Conservation (phyloP, 2,888 invertebrate species). For the Caradrina clavipalpis region DNA sequence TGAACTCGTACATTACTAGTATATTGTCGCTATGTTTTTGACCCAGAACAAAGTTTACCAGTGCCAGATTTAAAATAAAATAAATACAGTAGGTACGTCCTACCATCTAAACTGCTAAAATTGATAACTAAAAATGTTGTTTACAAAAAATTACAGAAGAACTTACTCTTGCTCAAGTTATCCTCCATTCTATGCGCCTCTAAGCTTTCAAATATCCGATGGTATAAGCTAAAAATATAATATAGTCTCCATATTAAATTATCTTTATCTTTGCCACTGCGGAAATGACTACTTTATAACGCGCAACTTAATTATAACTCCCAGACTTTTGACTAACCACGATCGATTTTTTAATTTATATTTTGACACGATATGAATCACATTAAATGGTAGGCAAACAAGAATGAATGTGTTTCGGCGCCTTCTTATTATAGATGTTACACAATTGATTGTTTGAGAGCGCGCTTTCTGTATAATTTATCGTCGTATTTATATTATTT, state of each 20-base stretch:
- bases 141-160: not conserved
- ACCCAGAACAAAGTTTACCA: too few species aligned
- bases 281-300: slow-evolving; percentile 66
- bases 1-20: too few species aligned
- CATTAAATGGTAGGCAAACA: slow-evolving; percentile 55
- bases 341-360: slow-evolving; percentile 69
- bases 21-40: too few species aligned
- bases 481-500: slow-evolving; percentile 32
- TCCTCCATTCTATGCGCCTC: not conserved
- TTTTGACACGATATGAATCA: slow-evolving; percentile 68
- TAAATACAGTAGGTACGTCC: too few species aligned
- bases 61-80: too few species aligned
- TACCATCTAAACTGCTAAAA: too few species aligned
- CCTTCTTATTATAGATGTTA: slow-evolving; percentile 60
- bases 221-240: slow-evolving; percentile 34
- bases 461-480: slow-evolving; percentile 38
- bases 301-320: slow-evolving; percentile 73
- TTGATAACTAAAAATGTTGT: too few species aligned
- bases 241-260: slow-evolving; percentile 48
- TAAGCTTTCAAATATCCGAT: not conserved
- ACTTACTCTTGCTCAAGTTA: not conserved
- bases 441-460: slow-evolving; percentile 49
- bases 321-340: slow-evolving; percentile 66
- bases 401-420: slow-evolving; percentile 53
- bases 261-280: slow-evolving; percentile 55